Conservation (phyloP, 2,113 vertebrate genomes). For the Rhinolophus ferrumequinum region DNA sequence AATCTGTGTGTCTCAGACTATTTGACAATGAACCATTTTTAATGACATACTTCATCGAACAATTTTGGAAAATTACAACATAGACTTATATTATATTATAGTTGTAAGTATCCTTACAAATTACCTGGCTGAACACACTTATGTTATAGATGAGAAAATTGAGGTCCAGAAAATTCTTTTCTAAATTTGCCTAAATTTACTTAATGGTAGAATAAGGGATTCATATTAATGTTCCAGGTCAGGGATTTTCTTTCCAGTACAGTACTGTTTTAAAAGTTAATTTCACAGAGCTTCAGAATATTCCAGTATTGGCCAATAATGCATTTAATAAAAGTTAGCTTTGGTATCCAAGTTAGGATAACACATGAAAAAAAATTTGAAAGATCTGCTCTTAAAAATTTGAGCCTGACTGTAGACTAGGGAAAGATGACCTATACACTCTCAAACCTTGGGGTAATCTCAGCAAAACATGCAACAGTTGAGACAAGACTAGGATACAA, state of each 20-base stretch:
- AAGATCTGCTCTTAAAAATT: background rate
- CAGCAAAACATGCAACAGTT: background rate
- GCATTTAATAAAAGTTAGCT: background rate
- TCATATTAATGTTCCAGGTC: background rate
- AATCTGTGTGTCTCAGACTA: background rate
- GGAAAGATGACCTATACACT: background rate
- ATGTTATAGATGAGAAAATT: background rate
- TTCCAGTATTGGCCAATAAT: background rate
- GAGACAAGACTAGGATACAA: background rate
- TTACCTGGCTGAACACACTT: background rate
- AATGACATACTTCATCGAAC: background rate
- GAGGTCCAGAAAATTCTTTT: background rate
- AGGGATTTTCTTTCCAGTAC: background rate
- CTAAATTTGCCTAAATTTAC: background rate
- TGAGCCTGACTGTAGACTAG: background rate
- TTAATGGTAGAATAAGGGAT: background rate
- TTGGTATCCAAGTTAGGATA: background rate
- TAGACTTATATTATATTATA: background rate
- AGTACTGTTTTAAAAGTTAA: background rate
- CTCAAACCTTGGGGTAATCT: background rate
- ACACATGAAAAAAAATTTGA: background rate
- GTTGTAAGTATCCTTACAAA: background rate
- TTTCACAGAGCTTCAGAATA: background rate
- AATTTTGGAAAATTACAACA: background rate
- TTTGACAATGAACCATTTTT: background rate